A percentile compares a stretch with the other conserved stretches of the same genome.
These are phyloP conservation scores for Notocelia uddmanniana DNA, from an alignment of 2,888 invertebrate genomes.

Conservation along the genomic window DNA sequence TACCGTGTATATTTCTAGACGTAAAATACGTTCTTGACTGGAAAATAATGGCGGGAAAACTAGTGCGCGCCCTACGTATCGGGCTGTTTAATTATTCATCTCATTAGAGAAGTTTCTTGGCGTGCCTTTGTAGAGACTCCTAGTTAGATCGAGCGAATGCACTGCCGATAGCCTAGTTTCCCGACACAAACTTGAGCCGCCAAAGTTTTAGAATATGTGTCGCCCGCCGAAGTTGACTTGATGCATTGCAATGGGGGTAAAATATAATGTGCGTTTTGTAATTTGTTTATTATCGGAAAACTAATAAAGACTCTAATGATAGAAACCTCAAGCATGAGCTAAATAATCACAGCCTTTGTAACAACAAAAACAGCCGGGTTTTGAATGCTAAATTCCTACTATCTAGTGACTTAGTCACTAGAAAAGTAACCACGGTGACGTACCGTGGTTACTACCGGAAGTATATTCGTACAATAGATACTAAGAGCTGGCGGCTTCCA, in stretches of 20 bases:
- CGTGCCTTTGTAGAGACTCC: constrained; percentile 45
- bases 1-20: not conserved
- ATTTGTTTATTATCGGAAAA: not conserved
- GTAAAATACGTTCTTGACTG: not conserved
- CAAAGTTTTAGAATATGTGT: constrained; percentile 46
- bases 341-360: too few relatives aligned
- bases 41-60: constrained; percentile 3
- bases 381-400: too few relatives aligned
- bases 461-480: too few relatives aligned
- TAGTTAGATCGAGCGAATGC: constrained; percentile 46
- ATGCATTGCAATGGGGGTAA: constrained; percentile 38
- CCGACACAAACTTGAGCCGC: constrained; percentile 37
- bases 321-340: too few relatives aligned
- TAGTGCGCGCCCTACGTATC: constrained; percentile 39
- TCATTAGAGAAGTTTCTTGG: constrained; percentile 50
- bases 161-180: constrained; percentile 47
- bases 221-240: constrained; percentile 42
- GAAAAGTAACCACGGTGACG: too few relatives aligned
- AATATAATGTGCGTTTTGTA: constrained; percentile 4
- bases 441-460: too few relatives aligned
- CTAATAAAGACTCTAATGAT: too few relatives aligned
- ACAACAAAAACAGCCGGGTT: too few relatives aligned
- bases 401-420: too few relatives aligned
- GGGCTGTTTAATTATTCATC: constrained; percentile 50
- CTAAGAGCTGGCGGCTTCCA: too few relatives aligned